phyloP scores from a whole-genome alignment of 2,888 invertebrate genomes.

The Pyrochroa serraticornis region DNA sequence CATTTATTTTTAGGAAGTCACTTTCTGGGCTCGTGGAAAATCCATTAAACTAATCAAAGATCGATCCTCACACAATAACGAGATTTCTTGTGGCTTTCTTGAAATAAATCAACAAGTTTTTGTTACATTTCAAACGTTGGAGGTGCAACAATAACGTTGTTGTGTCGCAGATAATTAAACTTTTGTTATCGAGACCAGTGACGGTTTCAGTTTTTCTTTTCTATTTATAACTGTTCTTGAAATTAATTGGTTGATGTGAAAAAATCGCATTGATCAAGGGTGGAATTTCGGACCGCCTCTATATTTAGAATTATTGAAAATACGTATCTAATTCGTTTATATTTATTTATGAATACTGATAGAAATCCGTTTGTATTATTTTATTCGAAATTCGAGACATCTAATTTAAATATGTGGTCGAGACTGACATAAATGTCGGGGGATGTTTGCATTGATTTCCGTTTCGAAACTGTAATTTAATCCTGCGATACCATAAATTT shows the following conservation, averaged over 20 bases:
- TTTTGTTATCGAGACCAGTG: too few relatives aligned
- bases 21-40: too few relatives aligned
- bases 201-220: too few relatives aligned
- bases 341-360: constrained; percentile 1
- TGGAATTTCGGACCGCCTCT: constrained; percentile 5
- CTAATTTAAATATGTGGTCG: constrained; percentile 15
- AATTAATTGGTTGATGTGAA: background rate
- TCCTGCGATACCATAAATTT: constrained; percentile 16
- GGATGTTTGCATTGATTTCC: constrained; percentile 26
- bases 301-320: background rate
- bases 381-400: constrained; percentile 9
- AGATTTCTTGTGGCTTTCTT: too few relatives aligned
- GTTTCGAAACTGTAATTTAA: constrained; percentile 13
- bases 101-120: too few relatives aligned
- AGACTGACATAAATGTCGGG: constrained; percentile 19
- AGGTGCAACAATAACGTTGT: too few relatives aligned
- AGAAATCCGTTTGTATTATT: background rate
- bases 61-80: too few relatives aligned
- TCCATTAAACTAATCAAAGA: too few relatives aligned
- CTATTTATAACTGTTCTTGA: too few relatives aligned
- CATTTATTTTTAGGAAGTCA: too few relatives aligned
- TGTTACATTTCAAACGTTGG: too few relatives aligned
- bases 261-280: background rate
- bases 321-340: background rate
- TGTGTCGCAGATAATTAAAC: too few relatives aligned